Base-by-base conservation (phyloP, 1,140 invertebrate genomes). In the Brachionus koreanus region DNA sequence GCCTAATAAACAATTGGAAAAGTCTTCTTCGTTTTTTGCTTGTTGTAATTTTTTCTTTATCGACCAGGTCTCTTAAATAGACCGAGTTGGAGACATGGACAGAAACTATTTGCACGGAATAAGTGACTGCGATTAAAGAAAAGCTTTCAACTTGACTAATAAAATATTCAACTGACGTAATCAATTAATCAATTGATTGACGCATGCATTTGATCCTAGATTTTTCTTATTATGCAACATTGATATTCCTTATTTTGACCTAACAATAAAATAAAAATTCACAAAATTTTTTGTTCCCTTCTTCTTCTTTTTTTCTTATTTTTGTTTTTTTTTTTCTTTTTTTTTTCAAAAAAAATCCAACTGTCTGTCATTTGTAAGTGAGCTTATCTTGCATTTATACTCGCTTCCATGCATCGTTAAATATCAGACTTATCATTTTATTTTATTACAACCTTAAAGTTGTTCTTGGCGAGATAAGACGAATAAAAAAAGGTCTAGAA, bases 341-440 rank as follows among this genome's bases (percentile, higher is more conserved):
- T n/a, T n/a, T n/a, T n/a, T n/a, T n/a, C n/a, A n/a, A n/a, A n/a
- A n/a, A n/a, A n/a, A n/a, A n/a, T n/a, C 7, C 65, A 69, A 69
- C 65, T 69, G 65, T 69, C 37, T 19, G 16, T 39, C 33, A 16
- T 69, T 69, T 39, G 19, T 39, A n/a, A 7, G 16, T 19, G 16
- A 13, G 3, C 10, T 37, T 65, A 33, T 39, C 65, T 69, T 37
- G 35, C 5, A 19, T 69, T 65, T 65, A 39, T 69, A 69, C 16
- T n/a, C 65, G 33, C 35, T 69, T 63, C 19, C 33, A 69, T 39
- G 65, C 65, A 69, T 69, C 65, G 65, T 69, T 69, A 69, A 69
- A 69, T 69, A 69, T 69, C 65, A 69, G 65, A 69, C 65, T 69
- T 69, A 69, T 69, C 65, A 69, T 69, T 69, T 69, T 37, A 12